Conservation (phyloP, 2,113 vertebrate species). For the Elgaria multicarinata region DNA sequence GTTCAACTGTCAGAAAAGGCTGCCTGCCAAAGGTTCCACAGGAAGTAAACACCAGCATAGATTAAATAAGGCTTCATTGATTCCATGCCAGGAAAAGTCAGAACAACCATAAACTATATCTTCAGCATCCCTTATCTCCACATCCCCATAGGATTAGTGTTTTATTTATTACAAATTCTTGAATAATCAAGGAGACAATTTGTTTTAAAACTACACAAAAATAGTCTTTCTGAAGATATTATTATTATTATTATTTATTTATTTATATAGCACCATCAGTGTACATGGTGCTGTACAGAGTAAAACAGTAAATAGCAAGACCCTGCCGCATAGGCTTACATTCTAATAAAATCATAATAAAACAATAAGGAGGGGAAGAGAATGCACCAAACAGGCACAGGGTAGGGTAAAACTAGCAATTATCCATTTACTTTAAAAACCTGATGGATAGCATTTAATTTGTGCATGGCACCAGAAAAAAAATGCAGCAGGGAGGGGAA, state of each 20-base stretch:
- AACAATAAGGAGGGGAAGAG: too few species aligned
- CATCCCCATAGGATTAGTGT: background rate
- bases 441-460: background rate
- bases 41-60: conserved; percentile 63
- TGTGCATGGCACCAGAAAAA: background rate
- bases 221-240: background rate
- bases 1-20: conserved; percentile 46
- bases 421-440: background rate
- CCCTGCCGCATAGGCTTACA: too few species aligned
- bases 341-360: too few species aligned
- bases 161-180: background rate
- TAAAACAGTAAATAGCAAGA: too few species aligned
- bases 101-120: background rate
- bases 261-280: too few species aligned
- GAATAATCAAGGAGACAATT: background rate
- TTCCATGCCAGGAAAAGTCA: conserved; percentile 5
- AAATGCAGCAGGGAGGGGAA: background rate
- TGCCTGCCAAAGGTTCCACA: conserved; percentile 45
- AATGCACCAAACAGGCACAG: too few species aligned
- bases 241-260: too few species aligned
- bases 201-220: background rate
- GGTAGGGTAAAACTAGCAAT: too few species aligned
- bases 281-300: too few species aligned
- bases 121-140: conserved; percentile 11
- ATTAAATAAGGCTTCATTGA: conserved; percentile 32